A percentile compares a stretch with the other conserved stretches of the same genome.
Evolutionary conservation across 2,888 invertebrate species (phyloP).

Genomic region (Athetis lepigone): DNA sequence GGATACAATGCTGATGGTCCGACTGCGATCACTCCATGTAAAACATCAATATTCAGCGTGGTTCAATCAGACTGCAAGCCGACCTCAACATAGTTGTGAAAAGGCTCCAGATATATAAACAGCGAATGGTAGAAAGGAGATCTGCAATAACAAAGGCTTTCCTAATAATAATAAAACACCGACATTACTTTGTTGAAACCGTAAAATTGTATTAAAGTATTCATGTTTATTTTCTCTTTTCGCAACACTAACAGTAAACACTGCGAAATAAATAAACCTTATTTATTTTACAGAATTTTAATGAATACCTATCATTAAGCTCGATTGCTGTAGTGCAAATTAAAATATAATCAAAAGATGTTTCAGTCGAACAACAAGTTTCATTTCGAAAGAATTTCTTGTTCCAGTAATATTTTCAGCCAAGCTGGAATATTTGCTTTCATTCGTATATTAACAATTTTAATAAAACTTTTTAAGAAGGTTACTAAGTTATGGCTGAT

Average conservation of each 20-base stretch:
- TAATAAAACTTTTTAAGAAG: background rate
- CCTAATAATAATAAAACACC: conserved; percentile 20
- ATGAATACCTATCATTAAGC: conserved; percentile 28
- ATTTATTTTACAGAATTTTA: conserved; percentile 26
- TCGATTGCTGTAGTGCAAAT: conserved; percentile 17
- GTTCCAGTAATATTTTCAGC: background rate
- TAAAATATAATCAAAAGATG: conserved; percentile 27
- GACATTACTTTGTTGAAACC: background rate
- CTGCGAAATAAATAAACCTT: conserved; percentile 20
- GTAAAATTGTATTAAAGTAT: conserved; percentile 28
- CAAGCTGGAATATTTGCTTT: conserved; percentile 1
- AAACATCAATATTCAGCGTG: too few relatives aligned
- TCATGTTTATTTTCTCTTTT: conserved; percentile 25
- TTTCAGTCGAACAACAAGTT: conserved; percentile 3
- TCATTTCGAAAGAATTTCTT: conserved; percentile 6
- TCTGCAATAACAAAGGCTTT: conserved; percentile 15
- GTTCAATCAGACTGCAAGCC: too few relatives aligned
- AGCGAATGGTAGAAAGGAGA: background rate
- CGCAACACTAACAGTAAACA: conserved; percentile 23
- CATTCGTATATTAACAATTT: background rate
- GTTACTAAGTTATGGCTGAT: background rate
- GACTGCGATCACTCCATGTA: too few relatives aligned
- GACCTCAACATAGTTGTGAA: too few relatives aligned
- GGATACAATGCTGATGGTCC: too few relatives aligned
- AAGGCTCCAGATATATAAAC: too few relatives aligned